Percentiles rank a stretch among this genome's conserved stretches.
phyloP scores from a whole-genome alignment of 2,113 vertebrate species.

The Azemiops feae region DNA sequence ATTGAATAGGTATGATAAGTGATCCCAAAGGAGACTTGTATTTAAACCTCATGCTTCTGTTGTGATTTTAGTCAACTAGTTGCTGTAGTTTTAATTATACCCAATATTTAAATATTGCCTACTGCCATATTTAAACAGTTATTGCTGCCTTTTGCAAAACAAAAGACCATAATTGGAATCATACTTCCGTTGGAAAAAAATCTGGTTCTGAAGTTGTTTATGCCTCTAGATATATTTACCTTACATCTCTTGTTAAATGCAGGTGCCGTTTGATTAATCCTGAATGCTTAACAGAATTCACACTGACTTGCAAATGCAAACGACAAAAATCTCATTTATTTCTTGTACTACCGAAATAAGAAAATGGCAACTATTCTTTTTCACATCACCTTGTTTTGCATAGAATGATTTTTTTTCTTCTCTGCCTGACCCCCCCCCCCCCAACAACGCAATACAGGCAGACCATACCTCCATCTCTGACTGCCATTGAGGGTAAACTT shows the following conservation, averaged over 20 bases:
- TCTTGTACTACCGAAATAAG: neutral
- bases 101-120: conserved; percentile 36
- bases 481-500: neutral
- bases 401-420: neutral
- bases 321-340: conserved; percentile 13
- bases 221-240: conserved; percentile 28
- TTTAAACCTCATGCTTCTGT: conserved; percentile 22
- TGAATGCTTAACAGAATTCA: conserved; percentile 24
- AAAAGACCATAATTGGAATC: conserved; percentile 37
- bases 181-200: conserved; percentile 26
- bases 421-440: neutral
- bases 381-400: neutral
- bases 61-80: conserved; percentile 29
- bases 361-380: neutral
- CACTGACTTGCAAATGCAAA: neutral
- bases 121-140: conserved; percentile 26
- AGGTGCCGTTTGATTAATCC: conserved; percentile 22
- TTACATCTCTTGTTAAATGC: conserved; percentile 26
- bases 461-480: conserved; percentile 23
- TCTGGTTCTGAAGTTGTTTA: conserved; percentile 30
- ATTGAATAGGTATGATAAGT: neutral
- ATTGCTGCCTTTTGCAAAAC: conserved; percentile 24
- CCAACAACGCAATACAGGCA: conserved; percentile 6
- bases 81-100: conserved; percentile 44
- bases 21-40: conserved; percentile 22